Percentiles rank a stretch among this genome's conserved stretches.
Evolutionary conservation across 2,888 invertebrate species (phyloP).

Genomic region (Andrena hattorfiana): DNA sequence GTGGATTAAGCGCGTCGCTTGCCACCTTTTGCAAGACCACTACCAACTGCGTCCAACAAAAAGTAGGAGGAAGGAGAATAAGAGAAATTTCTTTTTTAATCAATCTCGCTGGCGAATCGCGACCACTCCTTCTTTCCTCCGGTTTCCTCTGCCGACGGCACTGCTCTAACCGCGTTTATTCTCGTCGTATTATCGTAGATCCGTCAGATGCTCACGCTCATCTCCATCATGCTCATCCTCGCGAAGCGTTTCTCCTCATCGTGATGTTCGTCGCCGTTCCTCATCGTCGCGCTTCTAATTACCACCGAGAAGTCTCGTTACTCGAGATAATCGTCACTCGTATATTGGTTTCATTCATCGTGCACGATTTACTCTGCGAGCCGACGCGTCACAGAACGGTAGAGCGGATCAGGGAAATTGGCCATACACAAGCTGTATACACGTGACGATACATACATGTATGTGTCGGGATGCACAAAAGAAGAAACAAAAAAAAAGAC

Average conservation of each 20-base stretch:
- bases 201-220: constrained; percentile 35
- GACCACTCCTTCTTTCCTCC: constrained; percentile 67
- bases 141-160: constrained; percentile 68
- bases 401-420: constrained; percentile 53
- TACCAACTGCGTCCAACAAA: constrained; percentile 72
- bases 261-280: constrained; percentile 32
- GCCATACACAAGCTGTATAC: constrained; percentile 33
- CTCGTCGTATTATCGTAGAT: constrained; percentile 49
- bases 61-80: constrained; percentile 56
- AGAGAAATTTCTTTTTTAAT: constrained; percentile 69
- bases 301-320: constrained; percentile 4
- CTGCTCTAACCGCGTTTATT: constrained; percentile 61
- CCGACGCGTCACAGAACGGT: constrained; percentile 18
- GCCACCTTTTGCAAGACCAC: constrained; percentile 66
- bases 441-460: constrained; percentile 16
- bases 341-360: constrained; percentile 14
- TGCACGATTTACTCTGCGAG: constrained; percentile 1
- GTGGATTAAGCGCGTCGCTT: constrained; percentile 90
- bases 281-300: constrained; percentile 38
- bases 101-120: constrained; percentile 68
- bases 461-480: constrained; percentile 66
- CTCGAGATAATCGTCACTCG: constrained; percentile 11
- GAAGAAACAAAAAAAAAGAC: background rate
- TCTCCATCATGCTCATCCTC: constrained; percentile 46
- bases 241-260: constrained; percentile 41